Conservation (phyloP, 2,113 vertebrate species). For the Pomatorhinus ruficollis region DNA sequence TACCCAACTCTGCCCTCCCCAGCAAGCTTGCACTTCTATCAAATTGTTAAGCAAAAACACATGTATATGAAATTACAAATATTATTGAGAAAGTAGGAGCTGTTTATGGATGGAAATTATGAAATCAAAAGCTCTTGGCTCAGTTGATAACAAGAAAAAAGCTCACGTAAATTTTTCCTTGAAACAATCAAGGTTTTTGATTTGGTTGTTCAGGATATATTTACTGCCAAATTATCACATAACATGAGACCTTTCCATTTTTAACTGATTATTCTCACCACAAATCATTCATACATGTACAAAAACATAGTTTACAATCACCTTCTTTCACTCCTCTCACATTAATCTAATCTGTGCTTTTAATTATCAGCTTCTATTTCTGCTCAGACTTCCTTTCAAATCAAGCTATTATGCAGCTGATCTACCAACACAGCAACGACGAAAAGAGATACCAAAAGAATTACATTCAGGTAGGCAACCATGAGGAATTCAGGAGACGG, state of each 20-base stretch:
- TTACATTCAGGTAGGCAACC: neutral
- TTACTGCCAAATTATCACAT: neutral
- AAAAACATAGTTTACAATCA: neutral
- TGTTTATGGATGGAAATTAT: neutral
- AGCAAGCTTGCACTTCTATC: neutral
- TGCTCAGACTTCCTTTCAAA: neutral
- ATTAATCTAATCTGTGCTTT: neutral
- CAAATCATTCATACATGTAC: neutral
- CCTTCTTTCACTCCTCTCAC: neutral
- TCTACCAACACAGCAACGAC: neutral
- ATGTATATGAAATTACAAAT: neutral
- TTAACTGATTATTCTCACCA: neutral
- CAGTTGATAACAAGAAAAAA: neutral
- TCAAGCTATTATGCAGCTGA: neutral
- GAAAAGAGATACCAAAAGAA: neutral
- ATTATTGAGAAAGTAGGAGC: neutral
- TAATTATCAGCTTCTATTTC: neutral
- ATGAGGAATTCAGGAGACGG: neutral
- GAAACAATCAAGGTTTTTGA: neutral
- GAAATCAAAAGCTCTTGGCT: neutral
- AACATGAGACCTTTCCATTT: neutral
- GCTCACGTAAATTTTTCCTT: too few species aligned
- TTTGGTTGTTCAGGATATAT: neutral
- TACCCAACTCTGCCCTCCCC: accelerated
- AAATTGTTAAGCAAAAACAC: neutral